Evolutionary conservation across 2,888 invertebrate genomes (phyloP).

Genomic region (Zeuzera pyrina): DNA sequence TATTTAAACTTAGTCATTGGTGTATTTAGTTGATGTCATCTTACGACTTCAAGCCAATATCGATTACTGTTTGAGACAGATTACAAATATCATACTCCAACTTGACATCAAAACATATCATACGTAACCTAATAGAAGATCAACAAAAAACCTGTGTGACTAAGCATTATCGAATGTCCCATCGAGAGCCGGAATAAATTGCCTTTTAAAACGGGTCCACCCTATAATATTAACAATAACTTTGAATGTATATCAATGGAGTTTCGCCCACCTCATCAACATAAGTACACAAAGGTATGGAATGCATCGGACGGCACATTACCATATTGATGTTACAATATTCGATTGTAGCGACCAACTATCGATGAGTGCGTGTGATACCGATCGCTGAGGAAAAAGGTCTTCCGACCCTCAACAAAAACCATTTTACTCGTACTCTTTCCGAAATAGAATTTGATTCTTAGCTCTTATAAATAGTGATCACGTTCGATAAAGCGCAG

Average conservation of each 20-base stretch:
- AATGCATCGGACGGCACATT: slow-evolving; percentile 48
- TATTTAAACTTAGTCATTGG: no score
- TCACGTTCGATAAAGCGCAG: slow-evolving; percentile 9
- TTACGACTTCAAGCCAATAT: no score
- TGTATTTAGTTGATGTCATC: no score
- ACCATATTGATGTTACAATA: slow-evolving; percentile 51
- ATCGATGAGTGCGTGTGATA: slow-evolving; percentile 55
- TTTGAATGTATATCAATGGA: slow-evolving; percentile 61
- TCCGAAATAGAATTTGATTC: slow-evolving; percentile 20
- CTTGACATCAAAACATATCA: slow-evolving; percentile 24
- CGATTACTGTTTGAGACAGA: no score
- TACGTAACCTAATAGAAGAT: slow-evolving; percentile 21
- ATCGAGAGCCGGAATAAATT: slow-evolving; percentile 54
- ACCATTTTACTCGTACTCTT: slow-evolving; percentile 22
- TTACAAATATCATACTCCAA: slow-evolving; percentile 24
- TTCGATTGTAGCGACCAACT: slow-evolving; percentile 45
- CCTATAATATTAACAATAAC: slow-evolving; percentile 60
- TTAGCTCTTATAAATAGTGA: slow-evolving; percentile 18
- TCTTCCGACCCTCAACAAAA: slow-evolving; percentile 41
- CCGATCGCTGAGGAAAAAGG: slow-evolving; percentile 52
- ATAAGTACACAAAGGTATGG: slow-evolving; percentile 61
- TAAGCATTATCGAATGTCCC: slow-evolving; percentile 52
- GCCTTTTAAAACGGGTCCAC: slow-evolving; percentile 56
- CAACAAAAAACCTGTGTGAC: slow-evolving; percentile 31
- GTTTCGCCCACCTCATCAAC: slow-evolving; percentile 70